A percentile compares a stretch with the other conserved stretches of the same genome.
These are phyloP conservation scores for Cheilosia pagana DNA, from an alignment of 2,888 invertebrate genomes.

Conservation along the genomic window DNA sequence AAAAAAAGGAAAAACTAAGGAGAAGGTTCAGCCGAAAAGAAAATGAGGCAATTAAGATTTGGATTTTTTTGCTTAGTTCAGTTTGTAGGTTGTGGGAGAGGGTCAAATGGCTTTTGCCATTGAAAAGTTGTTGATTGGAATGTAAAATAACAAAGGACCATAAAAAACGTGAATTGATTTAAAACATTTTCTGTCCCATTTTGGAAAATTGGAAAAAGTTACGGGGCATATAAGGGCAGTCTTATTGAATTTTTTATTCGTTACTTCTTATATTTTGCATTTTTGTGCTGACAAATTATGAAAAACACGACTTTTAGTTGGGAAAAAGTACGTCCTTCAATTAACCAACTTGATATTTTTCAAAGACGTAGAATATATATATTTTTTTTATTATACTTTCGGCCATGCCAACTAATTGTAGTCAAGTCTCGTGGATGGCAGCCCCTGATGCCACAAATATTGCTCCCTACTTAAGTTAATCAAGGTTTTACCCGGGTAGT, in stretches of 20 bases:
- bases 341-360: not conserved
- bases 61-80: slow-evolving; percentile 41
- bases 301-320: not conserved
- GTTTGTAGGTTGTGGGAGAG: not conserved
- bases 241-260: too few relatives aligned
- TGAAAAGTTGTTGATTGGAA: slow-evolving; percentile 67
- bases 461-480: too few relatives aligned
- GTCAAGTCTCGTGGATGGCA: too few relatives aligned
- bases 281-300: not conserved
- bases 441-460: too few relatives aligned
- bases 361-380: too few relatives aligned
- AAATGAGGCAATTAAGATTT: slow-evolving; percentile 71
- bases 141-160: slow-evolving; percentile 52
- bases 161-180: slow-evolving; percentile 57
- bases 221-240: too few relatives aligned
- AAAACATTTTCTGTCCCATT: slow-evolving; percentile 37
- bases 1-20: slow-evolving; percentile 10
- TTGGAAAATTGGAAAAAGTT: slow-evolving; percentile 50
- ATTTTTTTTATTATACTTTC: too few relatives aligned
- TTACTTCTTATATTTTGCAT: not conserved
- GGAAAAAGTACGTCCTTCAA: too few relatives aligned
- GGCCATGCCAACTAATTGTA: too few relatives aligned
- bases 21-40: slow-evolving; percentile 66
- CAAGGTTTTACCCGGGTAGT: too few relatives aligned
- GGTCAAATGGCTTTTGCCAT: slow-evolving; percentile 38